Base-by-base conservation (phyloP, 2,888 invertebrate genomes). In the Dicyrtoma fusca region DNA sequence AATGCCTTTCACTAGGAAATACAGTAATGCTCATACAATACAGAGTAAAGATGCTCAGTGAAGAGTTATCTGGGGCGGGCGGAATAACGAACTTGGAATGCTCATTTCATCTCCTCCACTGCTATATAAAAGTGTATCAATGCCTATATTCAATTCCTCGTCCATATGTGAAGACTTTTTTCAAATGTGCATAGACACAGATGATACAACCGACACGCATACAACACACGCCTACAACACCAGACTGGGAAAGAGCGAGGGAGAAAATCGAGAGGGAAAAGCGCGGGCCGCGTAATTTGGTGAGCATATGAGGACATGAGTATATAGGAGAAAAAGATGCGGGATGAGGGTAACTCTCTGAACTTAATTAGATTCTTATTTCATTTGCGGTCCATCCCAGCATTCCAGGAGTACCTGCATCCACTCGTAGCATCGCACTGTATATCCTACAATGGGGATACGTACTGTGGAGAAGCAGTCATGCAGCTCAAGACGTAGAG, bases 291-390 rank as follows among this genome's bases (percentile, higher is more conserved):
- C 23, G 14, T 57, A 57, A 68, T 45, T 68, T 55, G 44, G 47
- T 47, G 17, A 23, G 19, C 44, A 49, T n/a, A 65, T 11, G 2
- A 10, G 17, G n/a, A 61, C 6, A 61, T 13, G n/a, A n/a, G 34
- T 13, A 23, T 8, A 59, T 13, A 63, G 13, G n/a, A 17, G 26
- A 51, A 64, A 14, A 64, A 25, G 42, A 64, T 51, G 64, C 23
- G 25, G 64, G 51, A 5, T 45, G 59, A 55, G 68, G 45, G 59
- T 59, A 49, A 44, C 57, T 21, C 26, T 64, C 42, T 44, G 53
- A 23, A 44, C 45, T 68, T 68, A 68, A 68, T 68, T 68, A 68
- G 68, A 68, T 68, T 68, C 68, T 68, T 59, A 68, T 68, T 68
- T 68, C 68, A 68, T 68, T 68, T 68, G 45, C 45, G 59, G 57